Evolutionary conservation across 37 sponge, comb jelly and placozoan genomes (phyloP).

Genomic region (Axinella damicornis): DNA sequence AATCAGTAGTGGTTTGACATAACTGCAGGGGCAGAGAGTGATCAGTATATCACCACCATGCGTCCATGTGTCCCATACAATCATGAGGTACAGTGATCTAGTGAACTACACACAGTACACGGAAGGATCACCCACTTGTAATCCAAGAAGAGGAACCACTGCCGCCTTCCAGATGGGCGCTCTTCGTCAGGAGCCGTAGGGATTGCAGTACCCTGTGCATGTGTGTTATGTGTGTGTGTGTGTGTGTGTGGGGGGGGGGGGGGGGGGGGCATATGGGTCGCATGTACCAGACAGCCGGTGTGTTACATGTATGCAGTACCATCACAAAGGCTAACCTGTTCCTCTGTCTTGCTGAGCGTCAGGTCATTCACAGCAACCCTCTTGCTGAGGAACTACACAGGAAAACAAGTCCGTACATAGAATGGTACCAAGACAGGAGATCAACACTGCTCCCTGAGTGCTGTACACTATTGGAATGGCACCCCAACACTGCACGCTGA

Average conservation of each 20-base stretch:
- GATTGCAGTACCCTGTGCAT: conserved; percentile 32
- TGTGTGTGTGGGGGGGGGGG: background rate
- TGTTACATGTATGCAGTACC: no score
- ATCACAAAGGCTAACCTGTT: conserved; percentile 43
- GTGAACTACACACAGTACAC: no score
- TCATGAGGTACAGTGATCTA: no score
- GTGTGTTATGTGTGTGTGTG: background rate
- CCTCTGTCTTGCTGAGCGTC: conserved; percentile 89
- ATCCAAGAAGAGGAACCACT: conserved; percentile 67
- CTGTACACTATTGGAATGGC: no score
- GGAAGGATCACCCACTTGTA: conserved; percentile 29
- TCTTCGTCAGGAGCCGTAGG: background rate
- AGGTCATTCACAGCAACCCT: conserved; percentile 42
- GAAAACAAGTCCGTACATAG: background rate
- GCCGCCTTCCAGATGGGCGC: conserved; percentile 14
- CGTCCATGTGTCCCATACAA: no score
- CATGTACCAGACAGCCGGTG: background rate
- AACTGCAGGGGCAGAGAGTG: conserved; percentile 33
- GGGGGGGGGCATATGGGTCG: background rate
- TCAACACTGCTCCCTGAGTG: no score
- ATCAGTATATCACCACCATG: no score
- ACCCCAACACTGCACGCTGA: no score
- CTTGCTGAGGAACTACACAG: conserved; percentile 63
- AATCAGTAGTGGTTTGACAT: conserved; percentile 66
- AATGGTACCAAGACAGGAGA: no score